Base-by-base conservation (phyloP, 1,140 invertebrate species). In the Trichonephila inaurata region DNA sequence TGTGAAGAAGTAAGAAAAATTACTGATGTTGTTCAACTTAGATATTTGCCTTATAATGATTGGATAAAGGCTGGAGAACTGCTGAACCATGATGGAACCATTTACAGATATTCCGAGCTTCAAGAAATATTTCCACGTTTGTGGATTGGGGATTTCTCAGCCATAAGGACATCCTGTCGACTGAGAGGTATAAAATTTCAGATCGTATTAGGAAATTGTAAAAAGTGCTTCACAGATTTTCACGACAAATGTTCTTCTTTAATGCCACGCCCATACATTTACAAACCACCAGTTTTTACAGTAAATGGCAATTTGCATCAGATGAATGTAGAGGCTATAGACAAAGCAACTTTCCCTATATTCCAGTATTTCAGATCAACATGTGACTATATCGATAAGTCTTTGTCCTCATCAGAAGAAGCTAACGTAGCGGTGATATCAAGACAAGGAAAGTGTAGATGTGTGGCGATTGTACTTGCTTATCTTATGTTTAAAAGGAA, bases 81-180 rank as follows among this genome's bases (percentile, higher is more conserved):
- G 4, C 5, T 77, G 18, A 5, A 77, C 7, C 72, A 77, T 19
- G 72, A 40, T 12, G 28, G 72, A 77, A 40, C 72, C 18, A 33
- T 77, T 77, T 77, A 77, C 72, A 33, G 16, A 6, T 18, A 77
- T 77, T 77, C 72, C 18, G 28, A 77, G 12, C 28, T 77, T 16
- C 24, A 77, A 0, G 72, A 77, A 77, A 19, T 77, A 77, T 5
- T 33, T 19, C 72, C 72, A 0, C 72, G 28, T 40, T 77, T 77
- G 72, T 77, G 72, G 72, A 77, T 77, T 19, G 72, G 72, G 4
- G 72, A 77, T 77, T 40, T 77, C 33, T 77, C 72, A 5, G 24
- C 28, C 18, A 6, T 77, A 18, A 77, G 33, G 6, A 77, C 33
- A 40, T 6, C 16, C 4, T 18, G 28, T 6, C 33, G 14, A 1